Evolutionary conservation across 2,797 vertebrate species (phyloP), one percentile per base, ranked within the genome.

Genomic region (Tachyglossus aculeatus): DNA sequence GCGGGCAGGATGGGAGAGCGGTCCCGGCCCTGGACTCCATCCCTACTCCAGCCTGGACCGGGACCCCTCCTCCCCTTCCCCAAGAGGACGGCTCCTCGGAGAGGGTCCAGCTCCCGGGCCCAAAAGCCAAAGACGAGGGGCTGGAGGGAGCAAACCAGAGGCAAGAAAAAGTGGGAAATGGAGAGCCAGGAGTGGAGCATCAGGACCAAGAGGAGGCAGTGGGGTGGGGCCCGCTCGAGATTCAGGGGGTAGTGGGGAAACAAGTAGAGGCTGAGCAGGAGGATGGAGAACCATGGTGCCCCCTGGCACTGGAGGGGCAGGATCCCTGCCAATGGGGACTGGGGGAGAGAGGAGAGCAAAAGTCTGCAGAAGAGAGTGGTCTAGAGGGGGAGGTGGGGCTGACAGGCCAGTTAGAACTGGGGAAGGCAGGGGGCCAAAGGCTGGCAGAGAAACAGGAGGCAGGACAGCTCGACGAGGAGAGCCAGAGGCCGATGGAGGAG

Each of bases 1-100:
- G 33, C 36, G 79, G 8, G 31, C 29, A 25, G 34, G 59, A 52
- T 68, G n/a, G n/a, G n/a, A n/a, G n/a, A n/a, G n/a, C n/a, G n/a
- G n/a, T n/a, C n/a, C n/a, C n/a, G n/a, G n/a, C 19, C 9, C 52
- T 21, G 27, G 37, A 29, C 5, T 33, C 33, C 0, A 3, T 22
- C 29, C 39, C 39, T 8, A 33, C 27, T 24, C 11, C 1, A 14
- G 13, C 29, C 22, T 4, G 9, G 12, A n/a, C n/a, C n/a, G n/a
- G n/a, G n/a, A n/a, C n/a, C n/a, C n/a, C n/a, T n/a, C 3, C 6
- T 3, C 5, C 9, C 22, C 31, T 37, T 59, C 14, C 33, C 39
- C 22, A 16, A 0, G n/a, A 56, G 33, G 29, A 24, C 6, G 13
- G 3, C 5, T 16, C 7, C 9, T 5, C 1, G 2, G 77, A 48